Percentiles rank a stretch among this genome's conserved stretches.
Conservation (phyloP, 1,140 invertebrate species). For the Drosophila subpulchrella region DNA sequence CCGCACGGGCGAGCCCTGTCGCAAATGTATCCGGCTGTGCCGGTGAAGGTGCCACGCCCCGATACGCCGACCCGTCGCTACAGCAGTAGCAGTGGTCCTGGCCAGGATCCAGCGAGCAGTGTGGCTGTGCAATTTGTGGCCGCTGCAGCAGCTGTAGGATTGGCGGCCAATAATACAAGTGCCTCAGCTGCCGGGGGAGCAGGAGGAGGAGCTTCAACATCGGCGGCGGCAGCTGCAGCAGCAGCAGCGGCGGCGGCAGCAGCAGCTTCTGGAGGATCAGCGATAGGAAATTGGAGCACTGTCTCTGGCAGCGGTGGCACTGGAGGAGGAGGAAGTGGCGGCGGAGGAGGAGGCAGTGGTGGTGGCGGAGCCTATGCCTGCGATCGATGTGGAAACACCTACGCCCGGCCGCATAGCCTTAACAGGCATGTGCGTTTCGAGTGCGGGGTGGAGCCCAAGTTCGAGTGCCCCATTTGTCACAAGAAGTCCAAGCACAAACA, state of each 20-base stretch:
- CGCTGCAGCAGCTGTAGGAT: slow-evolving; percentile 24
- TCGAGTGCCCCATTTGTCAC: slow-evolving; percentile 87
- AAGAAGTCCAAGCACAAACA: slow-evolving; percentile 87
- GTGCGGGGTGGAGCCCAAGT: slow-evolving; percentile 87
- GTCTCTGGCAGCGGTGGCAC: slow-evolving; percentile 15
- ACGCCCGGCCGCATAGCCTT: slow-evolving; percentile 87
- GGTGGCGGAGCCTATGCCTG: slow-evolving; percentile 84
- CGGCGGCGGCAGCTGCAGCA: slow-evolving; percentile 60
- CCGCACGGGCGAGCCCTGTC: slow-evolving; percentile 45
- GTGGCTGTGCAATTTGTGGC: slow-evolving; percentile 38
- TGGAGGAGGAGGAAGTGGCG: slow-evolving; percentile 53
- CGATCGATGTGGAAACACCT: slow-evolving; percentile 86
- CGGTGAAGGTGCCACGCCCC: slow-evolving; percentile 7
- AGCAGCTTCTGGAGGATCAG: slow-evolving; percentile 33
- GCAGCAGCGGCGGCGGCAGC: slow-evolving; percentile 50
- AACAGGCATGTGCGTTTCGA: slow-evolving; percentile 88
- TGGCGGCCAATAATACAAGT: slow-evolving; percentile 51
- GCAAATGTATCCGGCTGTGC: slow-evolving; percentile 45
- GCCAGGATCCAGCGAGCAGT: slow-evolving; percentile 46
- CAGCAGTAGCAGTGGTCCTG: slow-evolving; percentile 62
- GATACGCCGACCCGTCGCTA: slow-evolving; percentile 63
- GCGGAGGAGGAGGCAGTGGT: slow-evolving; percentile 24
- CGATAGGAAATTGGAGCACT: slow-evolving; percentile 14
- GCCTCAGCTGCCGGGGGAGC: slow-evolving; percentile 37
- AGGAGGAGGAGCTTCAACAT: slow-evolving; percentile 64